Conservation (phyloP, 2,888 invertebrate genomes). For the Epinotia nisella region DNA sequence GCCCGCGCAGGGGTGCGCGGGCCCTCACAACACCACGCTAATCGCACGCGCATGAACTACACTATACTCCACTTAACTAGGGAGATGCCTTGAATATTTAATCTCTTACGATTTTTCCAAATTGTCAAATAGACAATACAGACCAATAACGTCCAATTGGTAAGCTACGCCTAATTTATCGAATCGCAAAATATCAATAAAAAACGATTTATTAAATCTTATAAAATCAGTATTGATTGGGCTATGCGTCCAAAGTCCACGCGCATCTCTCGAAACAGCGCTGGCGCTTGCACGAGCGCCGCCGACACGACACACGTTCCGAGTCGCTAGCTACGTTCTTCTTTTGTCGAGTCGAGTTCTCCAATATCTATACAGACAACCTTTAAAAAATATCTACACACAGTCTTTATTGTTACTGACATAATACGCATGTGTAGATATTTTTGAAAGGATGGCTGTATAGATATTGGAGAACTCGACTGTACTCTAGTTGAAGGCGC, state of each 20-base stretch:
- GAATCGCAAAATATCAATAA: not conserved
- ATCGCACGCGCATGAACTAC: constrained; percentile 25
- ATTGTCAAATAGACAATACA: not conserved
- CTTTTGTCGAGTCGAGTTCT: too few relatives aligned
- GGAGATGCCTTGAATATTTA: not conserved
- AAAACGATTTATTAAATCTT: not conserved
- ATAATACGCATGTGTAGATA: too few relatives aligned
- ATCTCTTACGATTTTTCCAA: not conserved
- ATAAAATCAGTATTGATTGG: constrained; percentile 11
- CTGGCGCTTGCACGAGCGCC: constrained; percentile 35
- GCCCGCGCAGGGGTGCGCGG: constrained; percentile 57
- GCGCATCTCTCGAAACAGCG: constrained; percentile 33
- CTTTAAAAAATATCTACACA: too few relatives aligned
- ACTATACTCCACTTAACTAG: not conserved
- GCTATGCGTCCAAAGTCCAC: constrained; percentile 32
- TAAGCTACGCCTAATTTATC: not conserved
- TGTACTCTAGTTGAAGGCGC: constrained; percentile 30
- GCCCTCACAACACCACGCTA: constrained; percentile 43
- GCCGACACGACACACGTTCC: constrained; percentile 29
- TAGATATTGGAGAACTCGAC: too few relatives aligned
- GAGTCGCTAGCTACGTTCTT: constrained; percentile 20
- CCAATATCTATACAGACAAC: too few relatives aligned
- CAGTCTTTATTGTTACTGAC: too few relatives aligned
- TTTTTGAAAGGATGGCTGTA: too few relatives aligned
- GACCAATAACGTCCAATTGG: not conserved